These are phyloP conservation scores for Acrobasis repandana DNA, from an alignment of 2,888 invertebrate species.

Conservation along the genomic window DNA sequence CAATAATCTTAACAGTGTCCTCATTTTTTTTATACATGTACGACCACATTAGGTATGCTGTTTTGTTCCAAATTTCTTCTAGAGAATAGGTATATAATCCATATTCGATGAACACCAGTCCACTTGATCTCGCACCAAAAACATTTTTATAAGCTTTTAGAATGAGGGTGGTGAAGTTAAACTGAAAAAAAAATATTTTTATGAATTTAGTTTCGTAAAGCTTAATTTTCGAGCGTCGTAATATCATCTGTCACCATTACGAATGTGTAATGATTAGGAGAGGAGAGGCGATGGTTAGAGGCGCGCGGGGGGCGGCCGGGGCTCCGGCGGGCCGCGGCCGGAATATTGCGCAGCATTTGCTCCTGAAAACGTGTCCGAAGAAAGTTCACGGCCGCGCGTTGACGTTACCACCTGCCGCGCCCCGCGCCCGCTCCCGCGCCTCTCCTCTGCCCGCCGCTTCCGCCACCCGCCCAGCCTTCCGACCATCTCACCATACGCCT, in stretches of 20 bases:
- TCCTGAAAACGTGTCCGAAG: slow-evolving; percentile 82
- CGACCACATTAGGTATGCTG: slow-evolving; percentile 38
- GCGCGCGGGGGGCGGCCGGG: slow-evolving; percentile 48
- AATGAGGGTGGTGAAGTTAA: slow-evolving; percentile 25
- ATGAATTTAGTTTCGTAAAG: not conserved
- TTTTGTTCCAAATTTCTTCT: slow-evolving; percentile 50
- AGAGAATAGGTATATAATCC: slow-evolving; percentile 35
- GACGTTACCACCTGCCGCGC: slow-evolving; percentile 71
- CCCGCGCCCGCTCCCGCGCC: slow-evolving; percentile 44
- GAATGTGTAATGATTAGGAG: slow-evolving; percentile 34
- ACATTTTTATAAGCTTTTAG: slow-evolving; percentile 54
- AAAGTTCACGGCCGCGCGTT: slow-evolving; percentile 84
- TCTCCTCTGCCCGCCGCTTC: slow-evolving; percentile 35
- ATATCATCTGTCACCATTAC: slow-evolving; percentile 25
- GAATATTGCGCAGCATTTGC: slow-evolving; percentile 77
- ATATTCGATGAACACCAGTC: slow-evolving; percentile 52
- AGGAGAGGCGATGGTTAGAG: slow-evolving; percentile 35
- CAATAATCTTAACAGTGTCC: slow-evolving; percentile 25
- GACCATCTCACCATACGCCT: slow-evolving; percentile 40
- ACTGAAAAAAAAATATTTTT: not conserved
- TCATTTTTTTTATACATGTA: slow-evolving; percentile 33
- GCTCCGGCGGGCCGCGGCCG: slow-evolving; percentile 61
- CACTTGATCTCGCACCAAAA: slow-evolving; percentile 68
- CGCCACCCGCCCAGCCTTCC: slow-evolving; percentile 53
- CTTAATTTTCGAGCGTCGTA: slow-evolving; percentile 10